A percentile compares a stretch with the other conserved stretches of the same genome.
Evolutionary conservation across 2,888 invertebrate genomes (phyloP).

Genomic region (Selenia dentaria): DNA sequence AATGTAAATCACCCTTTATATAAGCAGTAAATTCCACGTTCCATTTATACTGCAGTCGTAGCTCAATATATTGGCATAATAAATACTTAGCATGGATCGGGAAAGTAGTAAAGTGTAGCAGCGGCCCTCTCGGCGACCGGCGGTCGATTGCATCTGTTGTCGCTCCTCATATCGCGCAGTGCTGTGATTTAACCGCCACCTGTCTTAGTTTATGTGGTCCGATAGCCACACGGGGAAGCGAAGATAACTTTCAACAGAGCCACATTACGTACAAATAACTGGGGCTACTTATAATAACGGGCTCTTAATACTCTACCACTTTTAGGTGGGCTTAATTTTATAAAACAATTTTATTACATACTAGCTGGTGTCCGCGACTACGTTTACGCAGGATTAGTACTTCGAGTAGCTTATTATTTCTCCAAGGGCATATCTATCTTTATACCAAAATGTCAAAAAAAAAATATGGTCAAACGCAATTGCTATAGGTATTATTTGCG

Average conservation of each 20-base stretch:
- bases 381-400: too few species aligned
- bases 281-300: slow-evolving; percentile 27
- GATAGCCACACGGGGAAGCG: slow-evolving; percentile 65
- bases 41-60: slow-evolving; percentile 25
- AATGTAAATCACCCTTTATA: slow-evolving; percentile 12
- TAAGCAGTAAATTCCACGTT: slow-evolving; percentile 16
- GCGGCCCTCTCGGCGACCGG: slow-evolving; percentile 45
- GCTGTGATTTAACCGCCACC: slow-evolving; percentile 69
- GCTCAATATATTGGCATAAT: slow-evolving; percentile 38
- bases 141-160: slow-evolving; percentile 58
- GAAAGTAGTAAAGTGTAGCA: slow-evolving; percentile 39
- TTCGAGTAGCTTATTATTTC: too few species aligned
- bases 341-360: too few species aligned
- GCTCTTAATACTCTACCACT: slow-evolving; percentile 25
- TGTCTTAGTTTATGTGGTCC: slow-evolving; percentile 65
- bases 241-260: slow-evolving; percentile 37
- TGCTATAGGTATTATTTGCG: too few species aligned
- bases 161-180: slow-evolving; percentile 62
- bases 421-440: too few species aligned
- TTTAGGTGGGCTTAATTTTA: slow-evolving; percentile 10
- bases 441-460: too few species aligned
- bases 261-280: slow-evolving; percentile 32
- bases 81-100: slow-evolving; percentile 29
- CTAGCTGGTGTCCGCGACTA: too few species aligned
- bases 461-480: too few species aligned